These are phyloP conservation scores for Phyllotreta striolata DNA, from an alignment of 2,888 invertebrate genomes.

Conservation along the genomic window DNA sequence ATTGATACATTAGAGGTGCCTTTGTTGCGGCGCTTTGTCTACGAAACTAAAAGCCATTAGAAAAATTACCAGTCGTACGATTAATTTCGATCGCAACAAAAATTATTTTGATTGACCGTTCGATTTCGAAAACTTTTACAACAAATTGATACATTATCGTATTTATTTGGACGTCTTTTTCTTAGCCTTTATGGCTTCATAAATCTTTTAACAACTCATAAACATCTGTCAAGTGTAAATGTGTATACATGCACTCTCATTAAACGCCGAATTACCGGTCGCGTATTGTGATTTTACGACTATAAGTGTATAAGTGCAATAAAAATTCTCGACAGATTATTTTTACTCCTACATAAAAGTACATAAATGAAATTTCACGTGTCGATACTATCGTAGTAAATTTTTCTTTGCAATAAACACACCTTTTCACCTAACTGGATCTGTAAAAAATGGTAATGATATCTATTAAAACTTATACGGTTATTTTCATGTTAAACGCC, in stretches of 20 bases:
- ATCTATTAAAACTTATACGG: too few relatives aligned
- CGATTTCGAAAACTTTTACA: too few relatives aligned
- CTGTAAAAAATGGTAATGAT: neutral
- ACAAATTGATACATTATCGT: too few relatives aligned
- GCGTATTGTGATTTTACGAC: slow-evolving; percentile 22
- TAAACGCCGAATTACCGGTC: slow-evolving; percentile 19
- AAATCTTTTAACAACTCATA: slow-evolving; percentile 18
- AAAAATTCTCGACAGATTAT: slow-evolving; percentile 20
- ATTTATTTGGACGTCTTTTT: neutral
- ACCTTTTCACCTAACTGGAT: neutral
- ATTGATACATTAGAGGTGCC: too few relatives aligned
- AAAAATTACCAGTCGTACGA: too few relatives aligned
- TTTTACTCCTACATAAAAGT: slow-evolving; percentile 19
- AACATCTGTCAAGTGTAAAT: slow-evolving; percentile 21
- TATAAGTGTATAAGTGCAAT: slow-evolving; percentile 20
- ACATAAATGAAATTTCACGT: slow-evolving; percentile 17
- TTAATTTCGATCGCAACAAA: too few relatives aligned
- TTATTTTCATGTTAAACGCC: too few relatives aligned
- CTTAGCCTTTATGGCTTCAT: neutral
- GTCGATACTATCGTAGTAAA: slow-evolving; percentile 1
- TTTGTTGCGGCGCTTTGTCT: too few relatives aligned
- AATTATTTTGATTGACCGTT: too few relatives aligned
- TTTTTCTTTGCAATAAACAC: slow-evolving; percentile 13
- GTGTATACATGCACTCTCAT: slow-evolving; percentile 15
- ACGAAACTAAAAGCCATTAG: too few relatives aligned